Evolutionary conservation across 1,140 invertebrate genomes (phyloP).

Genomic region (Delia radicum): DNA sequence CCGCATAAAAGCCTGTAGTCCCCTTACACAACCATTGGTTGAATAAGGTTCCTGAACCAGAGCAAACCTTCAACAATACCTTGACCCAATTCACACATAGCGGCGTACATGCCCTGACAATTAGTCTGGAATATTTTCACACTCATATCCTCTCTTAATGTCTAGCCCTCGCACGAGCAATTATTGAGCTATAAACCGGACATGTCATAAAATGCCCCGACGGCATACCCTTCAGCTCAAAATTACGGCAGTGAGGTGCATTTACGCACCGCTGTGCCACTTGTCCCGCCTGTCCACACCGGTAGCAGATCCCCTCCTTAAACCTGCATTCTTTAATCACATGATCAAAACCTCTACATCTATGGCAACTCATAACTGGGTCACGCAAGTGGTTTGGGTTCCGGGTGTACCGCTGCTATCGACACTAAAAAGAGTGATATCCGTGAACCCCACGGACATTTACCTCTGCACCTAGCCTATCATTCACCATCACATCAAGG

Average conservation of each 20-base stretch:
- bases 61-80: background rate
- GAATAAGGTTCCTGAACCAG: slow-evolving; percentile 7
- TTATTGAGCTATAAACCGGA: background rate
- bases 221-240: background rate
- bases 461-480: too few species aligned
- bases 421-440: too few species aligned
- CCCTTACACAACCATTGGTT: background rate
- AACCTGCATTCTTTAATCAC: background rate
- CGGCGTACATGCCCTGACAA: background rate
- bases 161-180: background rate
- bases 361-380: background rate
- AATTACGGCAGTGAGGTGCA: background rate
- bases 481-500: too few species aligned
- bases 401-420: too few species aligned
- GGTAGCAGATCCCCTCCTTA: too few species aligned
- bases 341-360: background rate
- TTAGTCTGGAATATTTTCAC: background rate
- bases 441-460: too few species aligned
- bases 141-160: slow-evolving; percentile 2
- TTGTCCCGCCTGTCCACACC: background rate
- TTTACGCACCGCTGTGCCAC: background rate
- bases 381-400: too few species aligned
- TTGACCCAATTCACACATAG: background rate
- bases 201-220: slow-evolving; percentile 61
- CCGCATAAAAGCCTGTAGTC: background rate